Evolutionary conservation across 2,797 vertebrate genomes (phyloP).

Genomic region (Tokudaia tokunoshimensis): DNA sequence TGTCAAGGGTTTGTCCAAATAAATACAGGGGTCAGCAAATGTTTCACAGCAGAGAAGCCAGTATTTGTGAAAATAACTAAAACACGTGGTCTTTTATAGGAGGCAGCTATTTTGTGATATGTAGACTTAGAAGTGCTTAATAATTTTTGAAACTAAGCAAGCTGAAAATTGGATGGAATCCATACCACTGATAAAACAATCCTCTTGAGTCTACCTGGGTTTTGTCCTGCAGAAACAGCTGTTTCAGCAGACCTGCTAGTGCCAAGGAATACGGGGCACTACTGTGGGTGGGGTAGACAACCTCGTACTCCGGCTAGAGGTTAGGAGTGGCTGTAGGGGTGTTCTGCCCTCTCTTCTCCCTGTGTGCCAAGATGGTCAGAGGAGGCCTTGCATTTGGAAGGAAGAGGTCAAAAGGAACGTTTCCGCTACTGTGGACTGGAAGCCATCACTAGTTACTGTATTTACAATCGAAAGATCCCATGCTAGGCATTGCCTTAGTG

Average conservation of each 20-base stretch:
- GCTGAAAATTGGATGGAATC: slow-evolving; percentile 53
- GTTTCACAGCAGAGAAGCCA: slow-evolving; percentile 62
- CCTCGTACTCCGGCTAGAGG: neutral
- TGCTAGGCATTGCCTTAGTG: neutral
- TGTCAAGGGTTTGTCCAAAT: slow-evolving; percentile 70
- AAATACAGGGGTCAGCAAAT: slow-evolving; percentile 58
- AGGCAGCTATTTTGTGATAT: slow-evolving; percentile 13
- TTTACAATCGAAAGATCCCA: neutral
- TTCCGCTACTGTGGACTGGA: neutral
- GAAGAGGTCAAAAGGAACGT: neutral
- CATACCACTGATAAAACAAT: neutral
- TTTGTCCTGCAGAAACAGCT: neutral
- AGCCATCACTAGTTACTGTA: neutral
- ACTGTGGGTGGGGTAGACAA: neutral
- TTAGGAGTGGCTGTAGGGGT: neutral
- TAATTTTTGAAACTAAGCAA: slow-evolving; percentile 58
- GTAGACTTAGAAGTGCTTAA: slow-evolving; percentile 54
- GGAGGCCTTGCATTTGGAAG: neutral
- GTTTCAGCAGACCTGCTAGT: neutral
- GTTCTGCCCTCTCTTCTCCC: neutral
- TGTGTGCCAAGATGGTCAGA: neutral
- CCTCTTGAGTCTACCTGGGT: slow-evolving; percentile 18
- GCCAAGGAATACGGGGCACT: neutral
- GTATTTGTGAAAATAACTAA: slow-evolving; percentile 58
- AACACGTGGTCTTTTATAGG: neutral